Evolutionary conservation across 2,888 invertebrate genomes (phyloP), one percentile per base, ranked within the genome.

Genomic region (Pyralis farinalis): DNA sequence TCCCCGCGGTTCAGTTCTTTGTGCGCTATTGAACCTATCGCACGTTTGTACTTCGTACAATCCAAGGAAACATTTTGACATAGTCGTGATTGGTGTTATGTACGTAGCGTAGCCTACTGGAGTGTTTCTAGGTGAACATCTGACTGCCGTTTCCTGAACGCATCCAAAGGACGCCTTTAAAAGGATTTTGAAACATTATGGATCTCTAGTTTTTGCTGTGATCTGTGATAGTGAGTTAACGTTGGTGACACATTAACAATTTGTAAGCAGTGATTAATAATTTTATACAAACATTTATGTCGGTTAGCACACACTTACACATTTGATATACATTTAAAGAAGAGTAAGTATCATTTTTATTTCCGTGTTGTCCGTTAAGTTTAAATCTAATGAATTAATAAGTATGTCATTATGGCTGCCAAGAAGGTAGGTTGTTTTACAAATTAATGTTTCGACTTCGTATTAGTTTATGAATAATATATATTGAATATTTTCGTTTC

Each of bases 1-100:
- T 73, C 76, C 81, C 80, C 83, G 79, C 79, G 72, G 72, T 75
- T 84, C 82, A 88, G 88, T 89, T 84, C 86, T 88, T 85, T 88
- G 87, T 87, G 84, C 79, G 83, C 81, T 71, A 71, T 68, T 64
- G 79, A 71, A 67, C 71, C 64, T 76, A 63, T 71, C 58, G 71
- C 70, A 84, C 81, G 87, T 83, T 47, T 60, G 72, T 73, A 63
- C 49, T 55, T 63, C 25, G 25, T 25, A 21, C 68, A 65, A 67
- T 57, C 62, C 63, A 67, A 69, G 65, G 60, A 67, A 62, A 51
- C 50, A 65, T 72, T n/a, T 63, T 64, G 65, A 67, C 59, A 65
- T 58, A 71, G 56, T 71, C 74, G 82, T 78, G 73, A 64, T 67
- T 66, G 63, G 66, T 63, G 9, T 62, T n/a, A 62, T 50, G 54